Conservation (phyloP, 2,888 invertebrate species). For the Torymus aiolomorphi region DNA sequence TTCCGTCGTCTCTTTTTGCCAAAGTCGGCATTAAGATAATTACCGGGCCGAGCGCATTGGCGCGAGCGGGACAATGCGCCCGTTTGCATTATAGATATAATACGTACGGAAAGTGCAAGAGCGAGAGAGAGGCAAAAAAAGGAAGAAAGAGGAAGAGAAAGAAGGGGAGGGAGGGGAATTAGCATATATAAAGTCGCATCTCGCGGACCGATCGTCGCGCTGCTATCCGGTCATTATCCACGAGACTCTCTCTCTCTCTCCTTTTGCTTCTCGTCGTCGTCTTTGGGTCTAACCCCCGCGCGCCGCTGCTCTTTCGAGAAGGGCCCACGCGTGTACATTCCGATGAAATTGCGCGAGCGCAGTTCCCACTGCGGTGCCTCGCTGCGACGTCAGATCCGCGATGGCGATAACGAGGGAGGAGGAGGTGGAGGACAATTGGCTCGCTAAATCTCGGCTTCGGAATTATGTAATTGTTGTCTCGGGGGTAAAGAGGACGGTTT, state of each 20-base stretch:
- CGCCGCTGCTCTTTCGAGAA: not conserved
- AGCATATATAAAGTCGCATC: slow-evolving; percentile 45
- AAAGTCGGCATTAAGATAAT: slow-evolving; percentile 46
- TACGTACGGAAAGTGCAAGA: no score
- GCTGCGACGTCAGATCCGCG: not conserved
- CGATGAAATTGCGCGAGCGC: slow-evolving; percentile 32
- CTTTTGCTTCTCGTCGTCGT: not conserved
- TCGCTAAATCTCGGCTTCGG: not conserved
- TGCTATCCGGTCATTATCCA: slow-evolving; percentile 16
- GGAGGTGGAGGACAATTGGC: slow-evolving; percentile 34
- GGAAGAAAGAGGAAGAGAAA: no score
- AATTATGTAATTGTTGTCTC: slow-evolving; percentile 31
- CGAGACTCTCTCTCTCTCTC: no score
- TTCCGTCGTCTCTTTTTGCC: slow-evolving; percentile 28
- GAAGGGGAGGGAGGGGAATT: slow-evolving; percentile 3
- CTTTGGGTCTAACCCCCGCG: slow-evolving; percentile 1
- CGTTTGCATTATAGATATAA: no score
- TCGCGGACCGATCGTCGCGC: slow-evolving; percentile 15
- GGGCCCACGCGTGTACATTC: slow-evolving; percentile 28
- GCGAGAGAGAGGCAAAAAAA: no score
- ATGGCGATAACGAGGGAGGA: slow-evolving; percentile 21
- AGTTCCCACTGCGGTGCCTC: slow-evolving; percentile 36
- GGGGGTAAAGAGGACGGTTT: not conserved
- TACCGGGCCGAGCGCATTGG: slow-evolving; percentile 29
- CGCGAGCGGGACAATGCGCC: not conserved